A percentile compares a stretch with the other conserved stretches of the same genome.
phyloP scores from a whole-genome alignment of 1,140 invertebrate species.

The Atta texana region DNA sequence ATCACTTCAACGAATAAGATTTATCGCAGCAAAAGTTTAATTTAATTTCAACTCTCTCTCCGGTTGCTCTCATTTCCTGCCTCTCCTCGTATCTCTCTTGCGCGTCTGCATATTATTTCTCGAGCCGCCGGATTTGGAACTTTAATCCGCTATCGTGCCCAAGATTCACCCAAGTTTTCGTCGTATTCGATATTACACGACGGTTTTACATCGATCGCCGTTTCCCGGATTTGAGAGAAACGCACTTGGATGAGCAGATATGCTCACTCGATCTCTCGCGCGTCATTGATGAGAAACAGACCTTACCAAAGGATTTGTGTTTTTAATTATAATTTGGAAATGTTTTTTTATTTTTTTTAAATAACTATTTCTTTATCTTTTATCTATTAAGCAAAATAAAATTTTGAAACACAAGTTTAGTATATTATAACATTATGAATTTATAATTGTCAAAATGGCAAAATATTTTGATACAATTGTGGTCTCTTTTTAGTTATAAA shows the following conservation, averaged over 20 bases:
- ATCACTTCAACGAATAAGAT: conserved; percentile 40
- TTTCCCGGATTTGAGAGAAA: conserved; percentile 22
- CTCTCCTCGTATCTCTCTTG: conserved; percentile 62
- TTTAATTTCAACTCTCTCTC: conserved; percentile 72
- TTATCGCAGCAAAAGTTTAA: conserved; percentile 75
- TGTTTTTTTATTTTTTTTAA: not conserved
- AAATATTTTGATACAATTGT: not conserved
- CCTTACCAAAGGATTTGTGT: not conserved
- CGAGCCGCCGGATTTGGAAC: conserved; percentile 72
- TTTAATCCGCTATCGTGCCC: conserved; percentile 68
- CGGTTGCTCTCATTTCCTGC: conserved; percentile 70
- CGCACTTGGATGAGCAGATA: not conserved
- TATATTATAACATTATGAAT: not conserved
- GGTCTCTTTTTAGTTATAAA: not conserved
- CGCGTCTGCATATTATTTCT: conserved; percentile 72
- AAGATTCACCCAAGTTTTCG: conserved; percentile 66
- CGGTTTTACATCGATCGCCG: conserved; percentile 45
- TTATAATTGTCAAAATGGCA: not conserved
- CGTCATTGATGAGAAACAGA: conserved; percentile 16
- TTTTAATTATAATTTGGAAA: not conserved
- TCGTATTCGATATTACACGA: conserved; percentile 63
- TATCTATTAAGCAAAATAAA: not conserved
- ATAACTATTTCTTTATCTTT: not conserved
- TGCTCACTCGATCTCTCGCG: not conserved
- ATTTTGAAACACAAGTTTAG: not conserved